Evolutionary conservation across 2,797 vertebrate species (phyloP), one percentile per base, ranked within the genome.

Genomic region (Falco cherrug): DNA sequence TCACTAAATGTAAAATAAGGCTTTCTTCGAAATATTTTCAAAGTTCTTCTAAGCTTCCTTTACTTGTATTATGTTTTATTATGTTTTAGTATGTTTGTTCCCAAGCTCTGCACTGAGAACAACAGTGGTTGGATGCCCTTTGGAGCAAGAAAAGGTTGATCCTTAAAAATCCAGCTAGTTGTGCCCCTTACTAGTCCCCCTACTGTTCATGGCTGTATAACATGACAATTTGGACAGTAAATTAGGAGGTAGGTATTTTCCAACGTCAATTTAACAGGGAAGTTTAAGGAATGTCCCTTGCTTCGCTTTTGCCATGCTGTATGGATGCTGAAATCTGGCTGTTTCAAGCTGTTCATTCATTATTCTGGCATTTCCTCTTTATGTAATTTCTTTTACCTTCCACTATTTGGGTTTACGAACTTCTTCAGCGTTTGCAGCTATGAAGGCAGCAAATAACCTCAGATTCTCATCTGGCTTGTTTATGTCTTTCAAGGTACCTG

Each of bases 201-300:
- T 17, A 18, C 43, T 39, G 8, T 33, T 67, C 28, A 16, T 21
- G 68, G 16, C 41, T 81, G 10, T 22, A 29, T 16, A 60, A 8
- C 6, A 7, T 24, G 59, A 59, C 33, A 57, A 19, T 37, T 5
- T 25, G 61, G 70, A 43, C 15, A 63, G 60, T 19, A 70, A 37
- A 84, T 24, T 25, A 37, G 26, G 56, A 85, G 7, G 26, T 19
- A 47, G 9, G 5, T 21, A 16, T 50, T 90, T 94, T 64, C n/a
- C 53, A 74, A 8, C 29, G 37, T 11, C 1, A 10, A 2, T 68
- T 77, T 63, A 14, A 19, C 16, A 24, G 0, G 2, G 28, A 45
- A 35, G 14, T 54, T 50, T 69, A 84, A 74, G 69, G 37, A 67
- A 70, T 31, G 9, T 39, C n/a, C 54, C 29, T 50, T 61, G 26